Percentiles rank a stretch among this genome's conserved stretches.
phyloP scores from a whole-genome alignment of 1,140 invertebrate genomes.

The Riptortus pedestris region DNA sequence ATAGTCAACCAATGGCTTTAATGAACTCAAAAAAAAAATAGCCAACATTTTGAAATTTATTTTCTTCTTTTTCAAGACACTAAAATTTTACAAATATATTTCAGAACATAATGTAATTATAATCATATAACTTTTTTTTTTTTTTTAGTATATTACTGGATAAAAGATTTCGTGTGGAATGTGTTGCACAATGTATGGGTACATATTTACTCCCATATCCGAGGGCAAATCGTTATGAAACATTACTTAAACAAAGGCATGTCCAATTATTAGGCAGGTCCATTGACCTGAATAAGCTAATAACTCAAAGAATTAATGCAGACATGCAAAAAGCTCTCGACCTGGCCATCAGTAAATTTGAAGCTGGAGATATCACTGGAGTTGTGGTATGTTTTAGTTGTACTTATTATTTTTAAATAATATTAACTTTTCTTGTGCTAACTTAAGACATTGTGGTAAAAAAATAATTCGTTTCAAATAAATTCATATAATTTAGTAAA shows the following conservation, averaged over 20 bases:
- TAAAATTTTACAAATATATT: too few species aligned
- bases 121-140: conserved; percentile 27
- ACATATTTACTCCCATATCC: conserved; percentile 67
- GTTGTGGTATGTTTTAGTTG: conserved; percentile 78
- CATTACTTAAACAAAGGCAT: conserved; percentile 89
- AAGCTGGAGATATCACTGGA: conserved; percentile 92
- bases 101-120: too few species aligned
- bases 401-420: not conserved
- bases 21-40: too few species aligned
- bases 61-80: too few species aligned
- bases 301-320: conserved; percentile 91
- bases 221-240: conserved; percentile 86
- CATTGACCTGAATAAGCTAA: conserved; percentile 92
- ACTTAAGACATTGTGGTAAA: too few species aligned
- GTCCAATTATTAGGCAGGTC: conserved; percentile 91
- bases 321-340: conserved; percentile 93
- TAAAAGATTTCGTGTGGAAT: conserved; percentile 92
- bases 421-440: too few species aligned
- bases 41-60: too few species aligned
- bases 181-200: conserved; percentile 58
- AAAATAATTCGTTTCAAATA: too few species aligned
- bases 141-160: conserved; percentile 79
- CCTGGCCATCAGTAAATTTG: conserved; percentile 90
- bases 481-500: too few species aligned
- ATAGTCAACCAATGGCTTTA: too few species aligned